Evolutionary conservation across 2,888 invertebrate genomes (phyloP).

Genomic region (Cotesia congregata): DNA sequence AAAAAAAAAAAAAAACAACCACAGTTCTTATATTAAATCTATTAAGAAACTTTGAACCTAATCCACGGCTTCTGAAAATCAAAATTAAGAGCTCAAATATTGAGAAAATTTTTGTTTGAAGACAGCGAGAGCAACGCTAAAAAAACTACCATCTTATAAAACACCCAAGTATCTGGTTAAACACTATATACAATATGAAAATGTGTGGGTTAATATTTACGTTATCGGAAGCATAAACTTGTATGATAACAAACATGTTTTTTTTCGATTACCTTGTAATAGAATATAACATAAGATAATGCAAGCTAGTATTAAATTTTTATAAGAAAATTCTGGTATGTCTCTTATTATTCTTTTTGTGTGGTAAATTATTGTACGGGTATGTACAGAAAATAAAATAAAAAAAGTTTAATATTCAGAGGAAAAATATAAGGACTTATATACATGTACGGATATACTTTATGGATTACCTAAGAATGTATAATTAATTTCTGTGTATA

Average conservation of each 20-base stretch:
- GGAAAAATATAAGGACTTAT: not conserved
- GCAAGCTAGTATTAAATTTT: not conserved
- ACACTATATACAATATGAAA: no score
- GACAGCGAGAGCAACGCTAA: no score
- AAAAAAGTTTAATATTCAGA: not conserved
- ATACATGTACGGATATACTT: not conserved
- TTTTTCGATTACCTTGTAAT: not conserved
- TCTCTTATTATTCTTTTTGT: not conserved
- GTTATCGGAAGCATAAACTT: no score
- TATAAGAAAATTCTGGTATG: not conserved
- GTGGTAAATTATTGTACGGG: not conserved
- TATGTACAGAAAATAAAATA: not conserved
- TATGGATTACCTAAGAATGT: not conserved
- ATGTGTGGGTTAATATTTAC: no score
- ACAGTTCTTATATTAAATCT: no score
- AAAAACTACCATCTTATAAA: no score
- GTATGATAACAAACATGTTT: not conserved
- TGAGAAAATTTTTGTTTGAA: no score
- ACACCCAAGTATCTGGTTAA: no score
- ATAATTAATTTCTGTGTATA: not conserved
- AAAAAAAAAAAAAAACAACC: no score
- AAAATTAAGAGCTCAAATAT: no score
- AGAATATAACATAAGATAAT: not conserved
- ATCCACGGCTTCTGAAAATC: no score
- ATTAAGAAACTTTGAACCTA: no score